Percentiles rank a stretch among this genome's conserved stretches.
Evolutionary conservation across 2,113 vertebrate genomes (phyloP).

Genomic region (Ellobius talpinus): DNA sequence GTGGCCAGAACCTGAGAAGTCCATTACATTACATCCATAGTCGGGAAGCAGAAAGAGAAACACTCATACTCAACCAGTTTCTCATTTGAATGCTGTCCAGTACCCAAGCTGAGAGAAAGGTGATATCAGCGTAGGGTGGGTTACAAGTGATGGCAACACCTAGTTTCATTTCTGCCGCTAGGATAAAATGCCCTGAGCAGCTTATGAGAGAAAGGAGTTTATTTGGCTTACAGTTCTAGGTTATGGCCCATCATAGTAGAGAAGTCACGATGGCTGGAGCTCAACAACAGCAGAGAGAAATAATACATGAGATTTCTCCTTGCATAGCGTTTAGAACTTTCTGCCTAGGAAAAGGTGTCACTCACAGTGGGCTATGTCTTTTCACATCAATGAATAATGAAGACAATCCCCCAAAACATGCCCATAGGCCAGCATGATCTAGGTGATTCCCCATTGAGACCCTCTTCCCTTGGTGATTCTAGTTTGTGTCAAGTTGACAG

Average conservation of each 20-base stretch:
- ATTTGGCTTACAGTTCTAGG: neutral
- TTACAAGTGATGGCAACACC: neutral
- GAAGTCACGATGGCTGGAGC: neutral
- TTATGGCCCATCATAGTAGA: neutral
- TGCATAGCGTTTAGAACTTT: neutral
- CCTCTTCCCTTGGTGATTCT: neutral
- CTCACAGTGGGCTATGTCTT: neutral
- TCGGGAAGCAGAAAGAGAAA: neutral
- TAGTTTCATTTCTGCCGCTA: neutral
- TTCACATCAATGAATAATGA: neutral
- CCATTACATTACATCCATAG: neutral
- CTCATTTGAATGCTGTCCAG: neutral
- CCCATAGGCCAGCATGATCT: neutral
- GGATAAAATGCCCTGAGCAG: neutral
- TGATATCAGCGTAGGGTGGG: neutral
- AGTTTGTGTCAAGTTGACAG: neutral
- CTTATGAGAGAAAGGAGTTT: neutral
- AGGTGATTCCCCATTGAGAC: neutral
- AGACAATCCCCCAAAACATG: neutral
- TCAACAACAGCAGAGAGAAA: neutral
- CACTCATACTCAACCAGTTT: neutral
- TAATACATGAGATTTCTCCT: neutral
- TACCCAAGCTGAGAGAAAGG: neutral
- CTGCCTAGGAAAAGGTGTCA: neutral
- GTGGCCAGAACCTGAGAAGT: neutral